Base-by-base conservation (phyloP, 1,140 invertebrate species). In the Drosophila biarmipes region DNA sequence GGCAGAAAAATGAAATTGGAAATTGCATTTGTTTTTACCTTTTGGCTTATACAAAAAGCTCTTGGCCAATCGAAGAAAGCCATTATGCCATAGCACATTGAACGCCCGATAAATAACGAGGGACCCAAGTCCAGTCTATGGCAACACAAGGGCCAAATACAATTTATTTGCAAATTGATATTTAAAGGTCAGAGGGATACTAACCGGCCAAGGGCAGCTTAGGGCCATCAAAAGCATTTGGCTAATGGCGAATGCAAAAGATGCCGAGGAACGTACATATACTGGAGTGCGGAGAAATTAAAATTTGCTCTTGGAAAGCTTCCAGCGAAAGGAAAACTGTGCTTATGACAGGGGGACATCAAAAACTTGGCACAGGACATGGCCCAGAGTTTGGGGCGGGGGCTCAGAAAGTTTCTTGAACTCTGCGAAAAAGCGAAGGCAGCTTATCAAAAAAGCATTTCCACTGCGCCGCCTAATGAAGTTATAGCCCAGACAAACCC, bases 121-220 rank as follows among this genome's bases (percentile, higher is more conserved):
- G 31, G 48, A 67, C 61, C 61, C 61, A 66, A 45, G 46, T 53
- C 51, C 63, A 66, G 59, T 48, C 27, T 31, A 52, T 34, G 34
- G 21, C 48, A 56, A n/a, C 49, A 63, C 12, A 24, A 80, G 77
- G 59, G 56, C 59, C 62, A 79, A 87, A 89, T 61, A 82, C 84
- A 84, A 87, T 87, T 87, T 87, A 87, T 87, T 87, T 87, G 82
- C 82, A 87, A 87, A 87, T 87, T 87, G 82, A 87, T 87, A 87
- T 86, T 86, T 81, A 87, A 81, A 86, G 82, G 82, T 86, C 82
- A 87, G 55, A 52, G 31, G 37, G 54, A 67, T 62, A 51, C 43
- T 48, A 43, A 10, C 42, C 37, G 45, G 31, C 21, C 52, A 42
- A 57, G 63, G 43, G 40, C 11, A 46, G 56, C 45, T 17, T 57